Conservation (phyloP, 2,113 vertebrate species). For the Cyanocitta stelleri region DNA sequence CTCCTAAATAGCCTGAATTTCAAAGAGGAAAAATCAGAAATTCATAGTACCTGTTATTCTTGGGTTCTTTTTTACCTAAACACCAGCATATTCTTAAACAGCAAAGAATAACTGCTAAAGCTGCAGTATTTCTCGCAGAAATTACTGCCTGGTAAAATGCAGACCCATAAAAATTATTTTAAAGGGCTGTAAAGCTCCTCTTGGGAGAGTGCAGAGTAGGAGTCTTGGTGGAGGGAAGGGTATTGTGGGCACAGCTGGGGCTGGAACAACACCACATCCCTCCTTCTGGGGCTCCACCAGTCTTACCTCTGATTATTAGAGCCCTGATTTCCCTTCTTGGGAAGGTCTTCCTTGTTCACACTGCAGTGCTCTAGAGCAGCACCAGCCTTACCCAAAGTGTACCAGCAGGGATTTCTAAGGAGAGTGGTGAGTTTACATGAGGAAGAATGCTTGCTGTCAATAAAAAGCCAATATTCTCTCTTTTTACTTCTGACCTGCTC, state of each 20-base stretch:
- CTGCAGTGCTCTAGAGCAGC: rapidly evolving
- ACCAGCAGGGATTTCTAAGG: not conserved
- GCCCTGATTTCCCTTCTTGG: not conserved
- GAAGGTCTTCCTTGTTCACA: not conserved
- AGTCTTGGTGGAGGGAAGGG: not conserved
- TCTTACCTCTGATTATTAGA: rapidly evolving
- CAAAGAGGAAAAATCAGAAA: not conserved
- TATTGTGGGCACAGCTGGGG: not conserved
- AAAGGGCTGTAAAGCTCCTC: not conserved
- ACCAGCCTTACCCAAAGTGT: not conserved
- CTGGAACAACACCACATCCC: not conserved
- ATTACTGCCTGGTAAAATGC: not conserved
- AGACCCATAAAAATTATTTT: not conserved
- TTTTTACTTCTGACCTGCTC: not conserved
- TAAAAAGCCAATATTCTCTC: not conserved
- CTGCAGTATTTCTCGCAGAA: not conserved
- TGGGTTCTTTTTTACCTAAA: not conserved
- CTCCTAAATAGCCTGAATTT: not conserved
- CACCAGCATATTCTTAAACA: not conserved
- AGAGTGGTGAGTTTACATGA: not conserved
- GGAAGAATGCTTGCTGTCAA: not conserved
- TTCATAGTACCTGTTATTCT: not conserved
- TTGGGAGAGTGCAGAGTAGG: not conserved
- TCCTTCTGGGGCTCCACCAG: not conserved
- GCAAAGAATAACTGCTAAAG: not conserved